These are phyloP conservation scores for Pantala flavescens DNA, from an alignment of 1,140 invertebrate species.

Conservation along the genomic window DNA sequence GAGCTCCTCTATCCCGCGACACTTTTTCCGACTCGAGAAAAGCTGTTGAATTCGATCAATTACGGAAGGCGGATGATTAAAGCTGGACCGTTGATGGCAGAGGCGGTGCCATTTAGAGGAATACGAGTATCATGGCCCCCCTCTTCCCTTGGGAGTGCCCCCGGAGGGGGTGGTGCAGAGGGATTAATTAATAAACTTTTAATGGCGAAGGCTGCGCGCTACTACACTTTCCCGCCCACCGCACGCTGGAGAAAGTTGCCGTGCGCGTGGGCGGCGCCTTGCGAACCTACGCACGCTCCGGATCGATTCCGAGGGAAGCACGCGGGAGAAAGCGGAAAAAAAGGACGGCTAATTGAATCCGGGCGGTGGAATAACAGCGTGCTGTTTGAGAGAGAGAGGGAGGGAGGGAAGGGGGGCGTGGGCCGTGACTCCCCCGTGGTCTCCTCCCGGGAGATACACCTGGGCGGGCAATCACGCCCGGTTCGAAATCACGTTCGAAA, in stretches of 20 bases:
- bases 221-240: not conserved
- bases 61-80: too few species aligned
- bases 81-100: too few species aligned
- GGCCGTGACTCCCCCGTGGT: not conserved
- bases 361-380: not conserved
- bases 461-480: too few species aligned
- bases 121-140: too few species aligned
- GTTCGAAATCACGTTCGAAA: too few species aligned
- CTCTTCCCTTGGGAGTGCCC: not conserved
- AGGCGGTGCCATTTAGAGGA: too few species aligned
- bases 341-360: not conserved
- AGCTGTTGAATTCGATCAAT: too few species aligned
- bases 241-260: not conserved
- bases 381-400: not conserved
- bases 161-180: not conserved
- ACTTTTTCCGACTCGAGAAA: too few species aligned
- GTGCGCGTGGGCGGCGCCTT: not conserved
- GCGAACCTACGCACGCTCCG: too few species aligned
- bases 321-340: not conserved
- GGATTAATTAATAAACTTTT: constrained; percentile 11
- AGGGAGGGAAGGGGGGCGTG: not conserved
- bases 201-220: not conserved
- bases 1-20: too few species aligned
- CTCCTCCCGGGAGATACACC: too few species aligned
- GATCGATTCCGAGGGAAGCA: too few species aligned